These are phyloP conservation scores for Montipora sp. DNA, from an alignment of 64 coral and sea anemone species.

Conservation along the genomic window DNA sequence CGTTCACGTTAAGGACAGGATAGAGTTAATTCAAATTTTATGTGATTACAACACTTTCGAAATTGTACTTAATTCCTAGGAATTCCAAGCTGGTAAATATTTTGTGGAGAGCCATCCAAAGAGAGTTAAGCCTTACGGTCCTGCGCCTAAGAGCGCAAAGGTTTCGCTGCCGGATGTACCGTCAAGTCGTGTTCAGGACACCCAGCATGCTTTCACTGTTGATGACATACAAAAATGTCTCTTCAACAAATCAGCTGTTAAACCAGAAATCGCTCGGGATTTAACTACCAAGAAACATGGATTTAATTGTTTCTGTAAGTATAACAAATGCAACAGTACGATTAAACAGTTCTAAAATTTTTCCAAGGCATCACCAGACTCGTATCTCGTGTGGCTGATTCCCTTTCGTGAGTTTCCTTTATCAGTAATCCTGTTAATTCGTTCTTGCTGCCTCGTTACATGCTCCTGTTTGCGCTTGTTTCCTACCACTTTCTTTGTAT, in stretches of 20 bases:
- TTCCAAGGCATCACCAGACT: background rate
- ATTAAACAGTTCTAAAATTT: background rate
- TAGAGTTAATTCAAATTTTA: too few relatives aligned
- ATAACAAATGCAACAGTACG: background rate
- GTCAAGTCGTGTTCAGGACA: background rate
- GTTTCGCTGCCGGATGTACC: background rate
- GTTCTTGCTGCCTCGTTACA: background rate
- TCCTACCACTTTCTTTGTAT: background rate
- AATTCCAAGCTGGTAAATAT: background rate
- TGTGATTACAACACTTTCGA: background rate
- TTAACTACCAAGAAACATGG: background rate
- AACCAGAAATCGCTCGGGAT: background rate
- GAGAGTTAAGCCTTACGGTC: background rate
- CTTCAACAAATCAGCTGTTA: background rate
- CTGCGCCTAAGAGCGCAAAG: background rate
- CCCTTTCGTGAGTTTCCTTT: too few relatives aligned
- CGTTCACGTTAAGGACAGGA: too few relatives aligned
- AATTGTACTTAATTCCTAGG: background rate
- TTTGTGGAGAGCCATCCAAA: background rate
- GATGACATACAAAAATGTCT: constrained; percentile 28
- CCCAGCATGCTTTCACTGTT: background rate
- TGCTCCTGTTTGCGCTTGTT: background rate
- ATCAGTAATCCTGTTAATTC: background rate
- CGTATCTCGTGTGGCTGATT: too few relatives aligned
- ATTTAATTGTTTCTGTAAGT: constrained; percentile 46